Evolutionary conservation across 2,113 vertebrate genomes (phyloP), one percentile per base, ranked within the genome.

Genomic region (Indicator indicator): DNA sequence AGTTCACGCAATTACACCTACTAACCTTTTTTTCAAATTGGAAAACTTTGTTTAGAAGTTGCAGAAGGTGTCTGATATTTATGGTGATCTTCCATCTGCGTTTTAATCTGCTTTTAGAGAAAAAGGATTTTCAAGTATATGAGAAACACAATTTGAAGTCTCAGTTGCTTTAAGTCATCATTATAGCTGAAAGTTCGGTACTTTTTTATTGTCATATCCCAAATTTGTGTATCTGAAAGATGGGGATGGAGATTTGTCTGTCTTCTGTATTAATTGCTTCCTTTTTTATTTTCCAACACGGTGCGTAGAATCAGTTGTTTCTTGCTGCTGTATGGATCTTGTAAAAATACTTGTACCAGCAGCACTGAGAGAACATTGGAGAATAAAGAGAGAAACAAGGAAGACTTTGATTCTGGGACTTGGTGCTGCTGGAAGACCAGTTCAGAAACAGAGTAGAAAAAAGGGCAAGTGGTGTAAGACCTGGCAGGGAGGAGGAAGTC

Each of bases 321-420:
- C 20, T 76, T 85, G 16, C 36, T 71, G 28, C 56, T 71, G 4
- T 73, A 12, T 42, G 52, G 27, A 3, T 83, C 33, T 80, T 77
- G 42, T 70, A 12, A 76, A 86, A 63, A 46, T 27, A 2, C 1
- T 1, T 3, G 0, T 56, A 30, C 18, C n/a, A 28, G 36, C 44
- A 91, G 75, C 33, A 17, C 38, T 81, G 72, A 9, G 40, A 60
- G 27, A 78, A 14, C 23, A 23, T 60, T 8, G 32, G 62, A 36
- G 27, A 7, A 16, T 46, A 40, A 76, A 88, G n/a, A 33, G 44
- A 55, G 9, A 74, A 80, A 26, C 17, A 55, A 64, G 42, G 19
- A 64, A 77, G 55, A 38, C 7, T 9, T 75, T 36, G 12, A 2
- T 69, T 73, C 23, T 24, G 33, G 15, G 15, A 16, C 20, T 70